Evolutionary conservation across 2,113 vertebrate species (phyloP).

Genomic region (Astur gentilis): DNA sequence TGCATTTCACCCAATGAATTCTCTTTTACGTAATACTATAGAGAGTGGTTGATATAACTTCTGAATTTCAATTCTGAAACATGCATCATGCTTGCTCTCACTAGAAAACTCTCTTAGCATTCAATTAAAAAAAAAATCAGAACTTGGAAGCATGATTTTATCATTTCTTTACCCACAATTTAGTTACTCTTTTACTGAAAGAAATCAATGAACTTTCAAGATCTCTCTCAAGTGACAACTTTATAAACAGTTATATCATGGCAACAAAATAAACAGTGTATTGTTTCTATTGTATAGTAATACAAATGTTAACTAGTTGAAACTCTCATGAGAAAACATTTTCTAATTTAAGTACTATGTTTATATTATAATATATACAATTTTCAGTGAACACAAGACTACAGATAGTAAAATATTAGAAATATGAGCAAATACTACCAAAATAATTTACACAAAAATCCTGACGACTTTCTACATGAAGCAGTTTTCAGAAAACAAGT

Average conservation of each 20-base stretch:
- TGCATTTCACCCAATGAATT: background rate
- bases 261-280: conserved; percentile 1
- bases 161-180: background rate
- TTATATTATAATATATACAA: background rate
- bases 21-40: background rate
- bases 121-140: background rate
- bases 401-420: background rate
- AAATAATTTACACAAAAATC: background rate
- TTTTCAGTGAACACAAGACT: background rate
- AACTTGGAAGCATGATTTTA: background rate
- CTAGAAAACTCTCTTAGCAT: background rate
- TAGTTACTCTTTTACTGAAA: background rate
- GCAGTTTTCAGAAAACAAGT: background rate
- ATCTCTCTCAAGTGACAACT: background rate
- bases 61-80: background rate
- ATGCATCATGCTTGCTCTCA: background rate
- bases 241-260: background rate
- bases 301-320: background rate
- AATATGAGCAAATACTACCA: background rate
- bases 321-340: background rate
- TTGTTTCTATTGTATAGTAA: background rate
- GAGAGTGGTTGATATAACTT: background rate
- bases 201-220: background rate
- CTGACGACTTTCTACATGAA: background rate
- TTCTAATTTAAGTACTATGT: background rate